A percentile compares a stretch with the other conserved stretches of the same genome.
Evolutionary conservation across 2,888 invertebrate genomes (phyloP).

Genomic region (Calephelis perditalis): DNA sequence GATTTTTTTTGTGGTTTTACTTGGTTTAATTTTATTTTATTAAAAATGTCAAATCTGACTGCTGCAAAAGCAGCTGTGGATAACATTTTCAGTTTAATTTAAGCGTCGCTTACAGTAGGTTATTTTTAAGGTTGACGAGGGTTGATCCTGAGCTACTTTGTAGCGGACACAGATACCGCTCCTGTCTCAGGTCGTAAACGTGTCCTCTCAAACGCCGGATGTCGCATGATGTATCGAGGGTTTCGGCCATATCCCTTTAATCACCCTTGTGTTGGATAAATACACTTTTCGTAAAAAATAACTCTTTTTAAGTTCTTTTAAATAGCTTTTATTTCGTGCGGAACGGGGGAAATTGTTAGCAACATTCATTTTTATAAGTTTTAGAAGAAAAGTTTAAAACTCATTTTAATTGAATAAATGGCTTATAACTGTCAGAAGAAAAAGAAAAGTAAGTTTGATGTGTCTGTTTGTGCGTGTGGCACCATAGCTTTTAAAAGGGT

Average conservation of each 20-base stretch:
- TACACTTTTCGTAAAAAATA: constrained; percentile 24
- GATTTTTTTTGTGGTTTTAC: too few relatives aligned
- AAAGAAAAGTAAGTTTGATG: too few relatives aligned
- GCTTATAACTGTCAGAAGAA: too few relatives aligned
- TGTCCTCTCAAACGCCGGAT: constrained; percentile 38
- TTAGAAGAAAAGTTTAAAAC: too few relatives aligned
- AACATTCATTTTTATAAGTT: too few relatives aligned
- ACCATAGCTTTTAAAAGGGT: too few relatives aligned
- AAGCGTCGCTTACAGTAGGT: not conserved
- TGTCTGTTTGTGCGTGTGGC: too few relatives aligned
- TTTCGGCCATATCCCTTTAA: constrained; percentile 31
- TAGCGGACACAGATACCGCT: constrained; percentile 27
- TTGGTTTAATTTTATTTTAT: too few relatives aligned
- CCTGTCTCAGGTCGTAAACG: constrained; percentile 33
- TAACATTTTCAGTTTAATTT: not conserved
- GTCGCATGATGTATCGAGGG: constrained; percentile 38
- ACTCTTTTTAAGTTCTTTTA: constrained; percentile 6
- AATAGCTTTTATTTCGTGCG: not conserved
- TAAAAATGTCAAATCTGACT: too few relatives aligned
- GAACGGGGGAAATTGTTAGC: too few relatives aligned
- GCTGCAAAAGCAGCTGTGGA: too few relatives aligned
- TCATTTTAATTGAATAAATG: too few relatives aligned
- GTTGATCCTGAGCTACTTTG: constrained; percentile 33
- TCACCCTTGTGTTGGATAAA: constrained; percentile 29
- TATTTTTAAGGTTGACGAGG: constrained; percentile 27